phyloP scores from a whole-genome alignment of 2,797 vertebrate species.

The Spheniscus humboldti region DNA sequence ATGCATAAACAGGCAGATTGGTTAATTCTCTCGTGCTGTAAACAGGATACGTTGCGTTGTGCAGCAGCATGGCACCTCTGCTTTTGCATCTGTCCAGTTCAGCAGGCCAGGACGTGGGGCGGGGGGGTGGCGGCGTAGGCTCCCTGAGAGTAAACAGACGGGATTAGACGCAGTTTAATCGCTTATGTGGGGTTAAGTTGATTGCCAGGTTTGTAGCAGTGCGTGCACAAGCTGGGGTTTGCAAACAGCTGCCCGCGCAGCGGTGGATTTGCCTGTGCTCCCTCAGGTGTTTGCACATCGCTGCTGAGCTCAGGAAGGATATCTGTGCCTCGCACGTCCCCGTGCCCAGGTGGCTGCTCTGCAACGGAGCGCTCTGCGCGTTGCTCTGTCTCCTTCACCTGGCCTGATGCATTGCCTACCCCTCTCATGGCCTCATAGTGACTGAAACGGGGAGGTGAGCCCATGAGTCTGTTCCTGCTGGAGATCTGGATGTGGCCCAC shows the following conservation, averaged over 20 bases:
- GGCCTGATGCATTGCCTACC: accelerated
- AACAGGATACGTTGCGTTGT: neutral
- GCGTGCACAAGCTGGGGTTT: neutral
- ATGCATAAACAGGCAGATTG: neutral
- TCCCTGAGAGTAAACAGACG: neutral
- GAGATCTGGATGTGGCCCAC: accelerated
- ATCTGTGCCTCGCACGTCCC: accelerated
- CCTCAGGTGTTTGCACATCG: accelerated
- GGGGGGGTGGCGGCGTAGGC: accelerated
- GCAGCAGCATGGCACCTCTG: neutral
- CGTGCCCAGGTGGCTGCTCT: accelerated
- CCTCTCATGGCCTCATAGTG: neutral
- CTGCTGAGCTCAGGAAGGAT: neutral
- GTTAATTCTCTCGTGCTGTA: neutral
- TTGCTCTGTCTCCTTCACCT: too few relatives aligned
- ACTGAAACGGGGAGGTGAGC: neutral
- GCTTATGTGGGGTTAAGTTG: neutral
- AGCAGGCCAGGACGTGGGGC: neutral
- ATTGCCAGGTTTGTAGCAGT: neutral
- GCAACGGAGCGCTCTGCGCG: accelerated
- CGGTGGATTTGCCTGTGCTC: accelerated
- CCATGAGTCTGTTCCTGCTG: neutral
- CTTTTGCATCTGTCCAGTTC: neutral
- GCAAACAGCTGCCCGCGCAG: neutral
- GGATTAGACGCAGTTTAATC: neutral